Conservation (phyloP, 2,113 vertebrate species). For the Mus spicilegus region DNA sequence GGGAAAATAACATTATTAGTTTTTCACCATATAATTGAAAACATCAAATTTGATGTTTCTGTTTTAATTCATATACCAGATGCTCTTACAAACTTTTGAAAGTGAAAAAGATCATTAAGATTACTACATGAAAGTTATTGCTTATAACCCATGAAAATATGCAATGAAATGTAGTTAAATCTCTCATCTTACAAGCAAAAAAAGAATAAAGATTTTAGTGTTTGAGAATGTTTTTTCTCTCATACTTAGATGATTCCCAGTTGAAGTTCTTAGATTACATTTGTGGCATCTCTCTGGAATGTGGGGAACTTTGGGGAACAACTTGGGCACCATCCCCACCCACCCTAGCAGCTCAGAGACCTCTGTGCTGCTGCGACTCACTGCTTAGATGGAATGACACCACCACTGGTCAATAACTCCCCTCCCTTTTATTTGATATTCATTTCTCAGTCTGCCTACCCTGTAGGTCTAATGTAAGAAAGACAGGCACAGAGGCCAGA, state of each 20-base stretch:
- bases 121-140: not conserved
- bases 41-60: not conserved
- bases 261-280: not conserved
- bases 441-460: not conserved
- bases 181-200: not conserved
- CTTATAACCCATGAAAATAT: not conserved
- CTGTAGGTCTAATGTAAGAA: not conserved
- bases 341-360: not conserved
- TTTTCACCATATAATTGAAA: not conserved
- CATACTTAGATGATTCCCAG: not conserved
- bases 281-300: not conserved
- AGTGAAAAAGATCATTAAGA: not conserved
- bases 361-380: not conserved
- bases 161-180: not conserved
- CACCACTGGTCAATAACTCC: not conserved
- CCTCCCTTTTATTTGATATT: not conserved
- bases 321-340: not conserved
- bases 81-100: not conserved
- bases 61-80: not conserved
- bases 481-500: not conserved
- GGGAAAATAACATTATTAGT: not conserved
- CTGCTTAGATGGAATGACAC: not conserved
- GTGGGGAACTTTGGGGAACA: not conserved
- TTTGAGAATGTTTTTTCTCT: not conserved
- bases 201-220: not conserved